Conservation (phyloP, 2,888 invertebrate species). For the Cylloceria caligata region DNA sequence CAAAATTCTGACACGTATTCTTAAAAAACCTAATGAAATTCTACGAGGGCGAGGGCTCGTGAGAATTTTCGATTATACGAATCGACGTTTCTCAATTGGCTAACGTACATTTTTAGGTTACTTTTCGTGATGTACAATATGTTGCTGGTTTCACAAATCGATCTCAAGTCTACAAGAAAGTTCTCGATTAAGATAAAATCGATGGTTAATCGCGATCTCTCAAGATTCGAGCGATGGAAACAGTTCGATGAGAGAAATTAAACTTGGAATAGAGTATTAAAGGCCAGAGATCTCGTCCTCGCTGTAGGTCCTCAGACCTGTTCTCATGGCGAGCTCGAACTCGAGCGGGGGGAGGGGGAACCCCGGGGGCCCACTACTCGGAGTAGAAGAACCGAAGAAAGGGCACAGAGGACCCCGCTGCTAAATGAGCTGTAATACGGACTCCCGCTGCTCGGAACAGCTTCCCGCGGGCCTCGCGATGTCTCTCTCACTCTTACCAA, state of each 20-base stretch:
- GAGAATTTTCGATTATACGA: too few relatives aligned
- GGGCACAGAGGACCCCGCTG: slow-evolving; percentile 82
- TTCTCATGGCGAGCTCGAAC: slow-evolving; percentile 65
- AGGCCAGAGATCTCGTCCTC: slow-evolving; percentile 69
- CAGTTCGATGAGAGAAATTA: slow-evolving; percentile 68
- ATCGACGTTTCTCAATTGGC: too few relatives aligned
- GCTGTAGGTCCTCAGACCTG: slow-evolving; percentile 76
- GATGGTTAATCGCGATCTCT: slow-evolving; percentile 3
- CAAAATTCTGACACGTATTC: too few relatives aligned
- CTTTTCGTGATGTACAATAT: background rate
- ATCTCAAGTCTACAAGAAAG: background rate
- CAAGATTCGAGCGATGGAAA: slow-evolving; percentile 70
- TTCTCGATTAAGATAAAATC: background rate
- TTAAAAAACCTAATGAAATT: too few relatives aligned
- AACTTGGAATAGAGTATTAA: slow-evolving; percentile 55
- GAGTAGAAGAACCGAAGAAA: slow-evolving; percentile 73
- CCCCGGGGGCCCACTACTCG: slow-evolving; percentile 55
- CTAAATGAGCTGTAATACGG: slow-evolving; percentile 84
- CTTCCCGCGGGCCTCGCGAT: slow-evolving; percentile 71
- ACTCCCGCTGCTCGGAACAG: slow-evolving; percentile 80
- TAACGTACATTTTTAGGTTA: background rate
- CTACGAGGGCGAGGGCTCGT: too few relatives aligned
- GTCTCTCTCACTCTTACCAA: slow-evolving; percentile 32
- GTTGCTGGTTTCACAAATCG: background rate
- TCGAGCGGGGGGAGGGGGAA: slow-evolving; percentile 50